phyloP scores from a whole-genome alignment of 2,797 vertebrate species.

The Argya squamiceps region DNA sequence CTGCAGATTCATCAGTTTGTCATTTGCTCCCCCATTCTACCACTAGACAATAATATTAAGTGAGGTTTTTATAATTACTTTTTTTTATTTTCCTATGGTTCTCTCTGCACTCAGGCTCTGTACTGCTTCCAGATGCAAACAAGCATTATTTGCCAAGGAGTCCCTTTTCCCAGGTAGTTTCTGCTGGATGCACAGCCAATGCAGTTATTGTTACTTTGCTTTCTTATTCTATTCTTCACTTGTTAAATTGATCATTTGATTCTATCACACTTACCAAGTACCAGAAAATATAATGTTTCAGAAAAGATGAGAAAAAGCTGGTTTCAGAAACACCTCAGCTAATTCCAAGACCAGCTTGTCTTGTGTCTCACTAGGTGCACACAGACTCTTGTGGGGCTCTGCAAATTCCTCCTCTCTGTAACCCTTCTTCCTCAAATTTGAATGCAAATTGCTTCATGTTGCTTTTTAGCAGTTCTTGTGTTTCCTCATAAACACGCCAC shows the following conservation, averaged over 20 bases:
- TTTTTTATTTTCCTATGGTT: not conserved
- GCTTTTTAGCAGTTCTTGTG: not conserved
- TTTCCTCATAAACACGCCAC: not conserved
- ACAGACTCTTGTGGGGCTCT: not conserved
- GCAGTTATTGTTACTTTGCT: not conserved
- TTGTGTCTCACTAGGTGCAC: not conserved
- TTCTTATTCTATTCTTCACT: not conserved
- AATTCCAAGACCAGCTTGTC: not conserved
- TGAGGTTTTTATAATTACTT: not conserved
- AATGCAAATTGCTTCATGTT: not conserved
- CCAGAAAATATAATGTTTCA: not conserved
- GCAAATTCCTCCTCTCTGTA: not conserved
- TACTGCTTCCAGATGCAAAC: not conserved
- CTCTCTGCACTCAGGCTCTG: not conserved
- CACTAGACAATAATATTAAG: not conserved
- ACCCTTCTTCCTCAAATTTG: not conserved
- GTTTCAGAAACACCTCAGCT: not conserved
- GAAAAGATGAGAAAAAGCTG: not conserved
- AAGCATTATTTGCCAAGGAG: not conserved
- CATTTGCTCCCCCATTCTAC: not conserved
- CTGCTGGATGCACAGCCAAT: not conserved
- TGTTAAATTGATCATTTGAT: not conserved
- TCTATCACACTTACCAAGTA: not conserved
- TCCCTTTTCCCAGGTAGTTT: not conserved
- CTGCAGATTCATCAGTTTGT: not conserved